Percentiles rank a stretch among this genome's conserved stretches.
Evolutionary conservation across 2,888 invertebrate genomes (phyloP).

Genomic region (Agriopis aurantiaria): DNA sequence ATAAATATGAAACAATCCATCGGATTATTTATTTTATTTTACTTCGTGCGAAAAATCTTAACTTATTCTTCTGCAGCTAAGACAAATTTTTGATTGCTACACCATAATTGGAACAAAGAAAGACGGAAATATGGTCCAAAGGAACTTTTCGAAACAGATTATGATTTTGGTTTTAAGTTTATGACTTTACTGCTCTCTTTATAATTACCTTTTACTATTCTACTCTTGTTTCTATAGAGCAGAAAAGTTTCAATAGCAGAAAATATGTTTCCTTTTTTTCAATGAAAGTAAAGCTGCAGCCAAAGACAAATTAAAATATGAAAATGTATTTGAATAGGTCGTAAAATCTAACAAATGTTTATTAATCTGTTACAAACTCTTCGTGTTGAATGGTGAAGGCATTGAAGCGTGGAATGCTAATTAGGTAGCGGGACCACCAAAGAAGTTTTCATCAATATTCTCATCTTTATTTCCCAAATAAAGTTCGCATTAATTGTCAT

Average conservation of each 20-base stretch:
- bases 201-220: neutral
- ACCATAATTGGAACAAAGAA: no score
- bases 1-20: no score
- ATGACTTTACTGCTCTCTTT: no score
- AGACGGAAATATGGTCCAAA: no score
- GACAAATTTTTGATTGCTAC: no score
- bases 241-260: neutral
- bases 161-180: no score
- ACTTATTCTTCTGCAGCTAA: no score
- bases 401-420: conserved; percentile 69
- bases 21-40: no score
- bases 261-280: neutral
- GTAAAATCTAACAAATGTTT: conserved; percentile 66
- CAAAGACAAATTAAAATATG: neutral
- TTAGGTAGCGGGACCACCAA: conserved; percentile 76
- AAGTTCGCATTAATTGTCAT: conserved; percentile 51
- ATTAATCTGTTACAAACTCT: conserved; percentile 51
- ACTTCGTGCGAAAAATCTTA: no score
- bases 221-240: neutral
- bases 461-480: conserved; percentile 52
- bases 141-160: no score
- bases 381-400: conserved; percentile 57
- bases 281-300: neutral
- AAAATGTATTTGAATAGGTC: conserved; percentile 50
- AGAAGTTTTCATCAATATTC: conserved; percentile 55